These are phyloP conservation scores for Recurvirostra avosetta DNA, from an alignment of 2,113 vertebrate species.

Conservation along the genomic window DNA sequence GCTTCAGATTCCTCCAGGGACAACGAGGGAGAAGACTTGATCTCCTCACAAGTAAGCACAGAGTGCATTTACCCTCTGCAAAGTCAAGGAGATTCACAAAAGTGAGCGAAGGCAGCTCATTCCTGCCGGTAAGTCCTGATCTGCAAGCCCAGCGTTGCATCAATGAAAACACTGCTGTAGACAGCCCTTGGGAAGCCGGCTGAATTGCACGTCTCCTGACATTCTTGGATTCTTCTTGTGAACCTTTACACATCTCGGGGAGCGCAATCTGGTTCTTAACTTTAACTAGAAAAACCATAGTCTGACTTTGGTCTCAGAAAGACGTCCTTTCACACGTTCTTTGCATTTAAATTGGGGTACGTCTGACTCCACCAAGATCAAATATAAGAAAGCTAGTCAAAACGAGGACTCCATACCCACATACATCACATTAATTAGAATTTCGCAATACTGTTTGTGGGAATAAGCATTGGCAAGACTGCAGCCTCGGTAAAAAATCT, in stretches of 20 bases:
- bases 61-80: background rate
- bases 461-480: background rate
- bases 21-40: background rate
- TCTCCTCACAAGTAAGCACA: background rate
- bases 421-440: background rate
- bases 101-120: background rate
- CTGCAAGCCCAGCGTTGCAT: background rate
- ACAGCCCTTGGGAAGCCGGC: background rate
- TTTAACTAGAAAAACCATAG: background rate
- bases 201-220: background rate
- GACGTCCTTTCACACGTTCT: fast-evolving
- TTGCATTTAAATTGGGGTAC: background rate
- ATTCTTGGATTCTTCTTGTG: background rate
- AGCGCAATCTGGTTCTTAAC: background rate
- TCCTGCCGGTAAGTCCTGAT: background rate
- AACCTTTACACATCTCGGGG: background rate
- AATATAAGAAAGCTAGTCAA: background rate
- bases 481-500: background rate
- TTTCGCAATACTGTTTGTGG: background rate
- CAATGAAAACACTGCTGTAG: fast-evolving
- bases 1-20: background rate
- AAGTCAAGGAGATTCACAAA: background rate
- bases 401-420: background rate
- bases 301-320: background rate
- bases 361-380: background rate